Evolutionary conservation across 2,797 vertebrate genomes (phyloP), one percentile per base, ranked within the genome.

Genomic region (Hephaestus fuliginosus): DNA sequence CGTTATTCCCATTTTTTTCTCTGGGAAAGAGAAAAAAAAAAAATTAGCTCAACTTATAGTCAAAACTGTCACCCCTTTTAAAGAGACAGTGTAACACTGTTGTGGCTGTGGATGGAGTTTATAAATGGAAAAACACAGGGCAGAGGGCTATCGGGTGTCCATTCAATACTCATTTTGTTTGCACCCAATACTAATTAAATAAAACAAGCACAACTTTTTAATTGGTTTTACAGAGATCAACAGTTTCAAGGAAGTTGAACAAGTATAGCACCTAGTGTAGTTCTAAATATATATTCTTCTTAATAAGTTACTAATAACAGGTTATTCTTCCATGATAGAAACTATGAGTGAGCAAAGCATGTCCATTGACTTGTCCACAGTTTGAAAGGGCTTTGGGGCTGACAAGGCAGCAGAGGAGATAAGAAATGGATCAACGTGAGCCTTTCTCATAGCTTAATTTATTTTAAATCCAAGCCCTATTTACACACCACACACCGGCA

Each of bases 371-470:
- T 89, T 81, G 90, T 83, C 81, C 73, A 76, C 62, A 51, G 73
- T 88, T 82, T 91, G 86, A 93, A 93, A 95, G 86, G 86, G 87
- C 85, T 87, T 46, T 1, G 74, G 81, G 90, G 90, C 89, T 92
- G 92, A 93, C 92, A 88, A 93, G 91, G 93, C 92, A 94, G 89
- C 88, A 88, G 75, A 84, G 82, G 87, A 91, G 93, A 95, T 94
- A 94, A 95, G 90, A 95, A 94, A 92, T 92, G 92, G 91, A 95
- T 94, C 94, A 94, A 93, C 90, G 84, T 93, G 93, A 94, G 92
- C 92, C 86, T 94, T 95, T 95, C 91, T 93, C 91, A 92, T 90
- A 88, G 93, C 93, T 92, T 94, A 79, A 93, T 94, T 94, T 94
- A 94, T 93, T 95, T 95, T 91, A 93, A 95, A 95, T 95, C 92